These are phyloP conservation scores for Rhamnusium bicolor DNA, from an alignment of 2,888 invertebrate genomes.

Conservation along the genomic window DNA sequence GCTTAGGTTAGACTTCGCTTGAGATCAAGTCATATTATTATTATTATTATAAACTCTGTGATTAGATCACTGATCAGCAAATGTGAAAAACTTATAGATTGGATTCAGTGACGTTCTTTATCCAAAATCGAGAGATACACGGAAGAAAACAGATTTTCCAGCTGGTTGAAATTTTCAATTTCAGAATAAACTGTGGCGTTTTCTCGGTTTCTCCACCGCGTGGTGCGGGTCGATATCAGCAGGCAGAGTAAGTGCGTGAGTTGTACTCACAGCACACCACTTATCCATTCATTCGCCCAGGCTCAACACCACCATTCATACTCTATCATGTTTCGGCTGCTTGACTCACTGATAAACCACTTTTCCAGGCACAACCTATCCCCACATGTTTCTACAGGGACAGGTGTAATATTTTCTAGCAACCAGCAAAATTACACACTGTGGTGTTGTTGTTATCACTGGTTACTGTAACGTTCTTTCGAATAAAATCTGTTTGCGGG, in stretches of 20 bases:
- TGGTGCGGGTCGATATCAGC: constrained; percentile 52
- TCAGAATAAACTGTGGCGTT: constrained; percentile 2
- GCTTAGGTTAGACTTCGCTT: no score
- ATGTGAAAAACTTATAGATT: no score
- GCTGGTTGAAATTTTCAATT: constrained; percentile 15
- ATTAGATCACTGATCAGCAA: no score
- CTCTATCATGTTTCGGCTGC: constrained; percentile 37
- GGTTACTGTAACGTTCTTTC: no score
- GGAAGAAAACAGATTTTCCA: neutral
- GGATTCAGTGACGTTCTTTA: no score
- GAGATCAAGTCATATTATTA: no score
- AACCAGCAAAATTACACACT: neutral
- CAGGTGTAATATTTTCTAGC: neutral
- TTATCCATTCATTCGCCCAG: constrained; percentile 49
- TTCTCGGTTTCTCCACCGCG: constrained; percentile 10
- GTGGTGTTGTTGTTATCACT: no score
- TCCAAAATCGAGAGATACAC: no score
- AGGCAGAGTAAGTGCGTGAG: constrained; percentile 55
- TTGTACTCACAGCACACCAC: constrained; percentile 42
- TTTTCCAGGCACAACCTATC: constrained; percentile 19
- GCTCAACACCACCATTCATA: constrained; percentile 49
- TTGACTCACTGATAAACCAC: constrained; percentile 24
- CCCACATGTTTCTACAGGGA: neutral
- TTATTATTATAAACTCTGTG: no score
- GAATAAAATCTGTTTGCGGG: no score